Evolutionary conservation across 2,113 vertebrate species (phyloP).

Genomic region (Pachycephala philippinensis): DNA sequence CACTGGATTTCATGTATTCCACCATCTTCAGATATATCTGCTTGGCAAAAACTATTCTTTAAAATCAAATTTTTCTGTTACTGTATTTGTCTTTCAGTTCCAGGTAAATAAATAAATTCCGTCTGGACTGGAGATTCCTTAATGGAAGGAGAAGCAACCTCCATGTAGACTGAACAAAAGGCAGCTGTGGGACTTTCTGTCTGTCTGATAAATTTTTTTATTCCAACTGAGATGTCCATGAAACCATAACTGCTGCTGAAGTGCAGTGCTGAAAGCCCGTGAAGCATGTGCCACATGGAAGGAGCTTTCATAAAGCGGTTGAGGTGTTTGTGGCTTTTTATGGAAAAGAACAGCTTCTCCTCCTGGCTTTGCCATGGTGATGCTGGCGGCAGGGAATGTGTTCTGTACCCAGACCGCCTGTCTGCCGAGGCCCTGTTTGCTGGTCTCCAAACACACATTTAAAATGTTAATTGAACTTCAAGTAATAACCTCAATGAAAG

Average conservation of each 20-base stretch:
- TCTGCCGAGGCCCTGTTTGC: background rate
- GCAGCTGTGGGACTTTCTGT: background rate
- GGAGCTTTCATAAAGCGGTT: background rate
- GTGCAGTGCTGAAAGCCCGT: background rate
- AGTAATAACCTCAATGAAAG: constrained; percentile 43
- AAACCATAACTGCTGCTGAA: background rate
- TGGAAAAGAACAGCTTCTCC: background rate
- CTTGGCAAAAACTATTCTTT: background rate
- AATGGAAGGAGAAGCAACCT: background rate
- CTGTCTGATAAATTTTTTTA: background rate
- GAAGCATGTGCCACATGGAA: background rate
- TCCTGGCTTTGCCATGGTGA: background rate
- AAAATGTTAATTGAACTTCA: constrained; percentile 60
- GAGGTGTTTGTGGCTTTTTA: constrained; percentile 19
- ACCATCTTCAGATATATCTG: background rate
- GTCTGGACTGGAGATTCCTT: background rate
- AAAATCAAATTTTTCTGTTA: background rate
- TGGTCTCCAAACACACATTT: constrained; percentile 3
- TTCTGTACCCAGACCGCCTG: background rate
- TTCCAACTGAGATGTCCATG: background rate
- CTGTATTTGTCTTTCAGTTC: background rate
- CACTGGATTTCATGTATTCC: background rate
- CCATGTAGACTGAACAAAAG: background rate
- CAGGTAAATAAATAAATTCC: background rate
- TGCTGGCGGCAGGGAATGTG: background rate